A percentile compares a stretch with the other conserved stretches of the same genome.
These are phyloP conservation scores for Pogonophryne albipinna DNA, from an alignment of 2,797 vertebrate genomes.

Conservation along the genomic window DNA sequence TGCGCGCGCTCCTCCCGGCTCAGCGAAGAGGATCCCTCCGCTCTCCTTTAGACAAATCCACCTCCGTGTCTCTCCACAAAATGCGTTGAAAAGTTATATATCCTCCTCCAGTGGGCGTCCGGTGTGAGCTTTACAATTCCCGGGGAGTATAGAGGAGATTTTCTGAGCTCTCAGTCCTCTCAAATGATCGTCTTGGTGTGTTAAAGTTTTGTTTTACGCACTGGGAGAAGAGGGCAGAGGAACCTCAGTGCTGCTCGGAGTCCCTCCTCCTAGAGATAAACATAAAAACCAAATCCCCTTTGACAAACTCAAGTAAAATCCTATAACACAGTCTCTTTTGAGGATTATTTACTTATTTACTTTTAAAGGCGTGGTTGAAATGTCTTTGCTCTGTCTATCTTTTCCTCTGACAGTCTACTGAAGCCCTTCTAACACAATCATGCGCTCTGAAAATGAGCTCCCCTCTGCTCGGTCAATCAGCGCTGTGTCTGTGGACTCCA, in stretches of 20 bases:
- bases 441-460: slow-evolving; percentile 67
- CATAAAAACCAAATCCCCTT: slow-evolving; percentile 28
- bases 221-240: slow-evolving; percentile 27
- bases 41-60: slow-evolving; percentile 30
- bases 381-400: slow-evolving; percentile 23
- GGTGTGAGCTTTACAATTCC: slow-evolving; percentile 34
- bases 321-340: slow-evolving; percentile 8
- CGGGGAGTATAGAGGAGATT: slow-evolving; percentile 23
- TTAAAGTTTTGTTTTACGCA: slow-evolving; percentile 77
- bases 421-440: slow-evolving; percentile 61
- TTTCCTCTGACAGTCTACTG: slow-evolving; percentile 46
- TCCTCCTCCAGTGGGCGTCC: slow-evolving; percentile 56
- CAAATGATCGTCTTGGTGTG: slow-evolving; percentile 39
- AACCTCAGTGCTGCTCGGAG: slow-evolving; percentile 41
- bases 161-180: slow-evolving; percentile 33
- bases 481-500: too few species aligned
- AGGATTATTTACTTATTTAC: slow-evolving; percentile 52
- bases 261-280: slow-evolving; percentile 26
- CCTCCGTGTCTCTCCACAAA: slow-evolving; percentile 37
- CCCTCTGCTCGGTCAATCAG: slow-evolving; percentile 72
- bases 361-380: slow-evolving; percentile 48
- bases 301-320: slow-evolving; percentile 42
- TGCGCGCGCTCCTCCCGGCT: slow-evolving; percentile 57
- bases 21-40: slow-evolving; percentile 50
- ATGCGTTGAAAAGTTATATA: slow-evolving; percentile 70